Conservation (phyloP, 2,113 vertebrate genomes). For the Perca schrenkii region DNA sequence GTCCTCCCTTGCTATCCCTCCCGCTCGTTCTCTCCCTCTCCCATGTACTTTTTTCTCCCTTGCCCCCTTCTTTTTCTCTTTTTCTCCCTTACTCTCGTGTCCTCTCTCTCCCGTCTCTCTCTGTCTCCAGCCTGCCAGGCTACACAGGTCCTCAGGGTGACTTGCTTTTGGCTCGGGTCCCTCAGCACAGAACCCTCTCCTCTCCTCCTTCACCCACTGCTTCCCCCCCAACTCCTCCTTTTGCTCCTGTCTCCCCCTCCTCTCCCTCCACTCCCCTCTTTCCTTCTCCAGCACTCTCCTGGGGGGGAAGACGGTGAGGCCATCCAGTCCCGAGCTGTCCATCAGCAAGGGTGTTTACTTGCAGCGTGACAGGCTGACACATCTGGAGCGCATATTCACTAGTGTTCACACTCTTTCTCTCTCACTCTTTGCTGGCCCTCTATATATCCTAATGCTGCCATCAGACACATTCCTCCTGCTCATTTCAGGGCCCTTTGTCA, state of each 20-base stretch:
- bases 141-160: constrained; percentile 90
- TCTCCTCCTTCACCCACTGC: constrained; percentile 76
- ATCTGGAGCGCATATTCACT: constrained; percentile 99
- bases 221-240: constrained; percentile 70
- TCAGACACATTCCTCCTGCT: constrained; percentile 96
- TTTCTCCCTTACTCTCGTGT: constrained; percentile 57
- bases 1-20: constrained; percentile 81
- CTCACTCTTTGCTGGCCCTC: constrained; percentile 57
- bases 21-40: constrained; percentile 58
- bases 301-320: constrained; percentile 89
- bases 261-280: constrained; percentile 78
- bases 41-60: constrained; percentile 58
- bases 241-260: constrained; percentile 65
- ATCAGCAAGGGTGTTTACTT: constrained; percentile 98
- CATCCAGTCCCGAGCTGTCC: constrained; percentile 98
- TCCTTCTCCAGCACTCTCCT: constrained; percentile 80
- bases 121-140: constrained; percentile 89
- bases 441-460: constrained; percentile 87
- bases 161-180: constrained; percentile 82
- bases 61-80: constrained; percentile 36
- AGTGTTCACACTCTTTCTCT: constrained; percentile 77
- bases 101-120: constrained; percentile 57
- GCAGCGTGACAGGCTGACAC: constrained; percentile 98
- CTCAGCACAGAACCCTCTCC: constrained; percentile 68
- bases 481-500: constrained; percentile 91